A percentile compares a stretch with the other conserved stretches of the same genome.
Conservation (phyloP, 1,140 invertebrate species). For the roundworm (Caenorhabditis elegans) region DNA sequence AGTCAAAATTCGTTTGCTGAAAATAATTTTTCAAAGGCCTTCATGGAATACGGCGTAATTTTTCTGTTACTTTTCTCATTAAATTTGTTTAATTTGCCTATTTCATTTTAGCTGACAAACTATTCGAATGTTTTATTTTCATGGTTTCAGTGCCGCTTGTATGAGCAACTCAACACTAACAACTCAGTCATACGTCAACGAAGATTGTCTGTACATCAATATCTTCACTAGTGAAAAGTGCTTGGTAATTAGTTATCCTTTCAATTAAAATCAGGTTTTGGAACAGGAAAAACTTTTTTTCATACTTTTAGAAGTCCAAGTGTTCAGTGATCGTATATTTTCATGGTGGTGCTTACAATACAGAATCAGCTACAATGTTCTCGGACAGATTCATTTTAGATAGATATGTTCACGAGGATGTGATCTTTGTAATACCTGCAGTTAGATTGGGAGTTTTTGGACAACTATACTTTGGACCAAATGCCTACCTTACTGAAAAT, state of each 20-base stretch:
- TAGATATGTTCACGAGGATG: background rate
- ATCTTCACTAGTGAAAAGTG: constrained; percentile 1
- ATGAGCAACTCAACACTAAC: background rate
- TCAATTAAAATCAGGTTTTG: too few relatives aligned
- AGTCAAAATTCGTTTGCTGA: too few relatives aligned
- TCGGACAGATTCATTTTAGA: background rate
- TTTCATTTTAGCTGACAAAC: too few relatives aligned
- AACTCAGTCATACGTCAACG: background rate
- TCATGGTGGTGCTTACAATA: background rate
- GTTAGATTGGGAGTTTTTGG: constrained; percentile 7
- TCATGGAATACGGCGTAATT: too few relatives aligned
- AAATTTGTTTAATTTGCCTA: too few relatives aligned
- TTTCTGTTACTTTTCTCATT: too few relatives aligned
- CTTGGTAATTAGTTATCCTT: too few relatives aligned
- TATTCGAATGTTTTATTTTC: too few relatives aligned
- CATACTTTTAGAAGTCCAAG: background rate
- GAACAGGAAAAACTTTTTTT: background rate
- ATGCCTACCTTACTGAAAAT: background rate
- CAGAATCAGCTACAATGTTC: background rate
- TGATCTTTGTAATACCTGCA: background rate
- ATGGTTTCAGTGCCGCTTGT: background rate
- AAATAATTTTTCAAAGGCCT: too few relatives aligned
- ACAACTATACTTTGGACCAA: constrained; percentile 1
- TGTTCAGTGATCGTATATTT: background rate
- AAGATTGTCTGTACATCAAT: constrained; percentile 11